A percentile compares a stretch with the other conserved stretches of the same genome.
phyloP scores from a whole-genome alignment of 2,888 invertebrate species.

The Beris chalybata region DNA sequence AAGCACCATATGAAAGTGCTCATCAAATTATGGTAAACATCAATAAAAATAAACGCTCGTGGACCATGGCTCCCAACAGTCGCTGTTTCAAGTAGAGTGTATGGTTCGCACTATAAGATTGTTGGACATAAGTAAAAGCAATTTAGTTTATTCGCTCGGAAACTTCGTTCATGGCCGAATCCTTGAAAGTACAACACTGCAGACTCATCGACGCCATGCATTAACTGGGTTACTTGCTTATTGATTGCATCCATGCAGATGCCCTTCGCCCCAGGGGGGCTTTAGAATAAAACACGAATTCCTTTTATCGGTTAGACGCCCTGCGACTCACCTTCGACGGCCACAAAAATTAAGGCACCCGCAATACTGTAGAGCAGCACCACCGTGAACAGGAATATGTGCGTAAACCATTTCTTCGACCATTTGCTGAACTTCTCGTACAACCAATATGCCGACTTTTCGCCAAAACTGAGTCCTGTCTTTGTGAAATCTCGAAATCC shows the following conservation, averaged over 20 bases:
- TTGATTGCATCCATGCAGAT: no score
- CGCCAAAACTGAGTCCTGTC: slow-evolving; percentile 80
- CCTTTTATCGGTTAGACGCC: no score
- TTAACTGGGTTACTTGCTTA: no score
- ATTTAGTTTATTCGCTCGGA: no score
- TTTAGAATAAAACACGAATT: no score
- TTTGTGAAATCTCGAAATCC: slow-evolving; percentile 81
- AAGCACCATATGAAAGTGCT: no score
- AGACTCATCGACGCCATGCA: no score
- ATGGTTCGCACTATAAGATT: background rate
- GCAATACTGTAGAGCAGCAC: slow-evolving; percentile 77
- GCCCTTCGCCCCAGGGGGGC: no score
- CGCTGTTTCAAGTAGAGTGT: background rate
- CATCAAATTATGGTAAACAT: background rate
- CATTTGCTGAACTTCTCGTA: slow-evolving; percentile 75
- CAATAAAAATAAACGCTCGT: background rate
- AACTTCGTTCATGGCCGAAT: no score
- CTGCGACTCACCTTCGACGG: slow-evolving; percentile 70
- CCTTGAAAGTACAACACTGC: no score
- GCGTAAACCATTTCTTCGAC: slow-evolving; percentile 86
- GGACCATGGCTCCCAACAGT: slow-evolving; percentile 14
- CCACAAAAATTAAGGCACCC: slow-evolving; percentile 78
- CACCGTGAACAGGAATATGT: slow-evolving; percentile 79
- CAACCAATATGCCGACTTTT: slow-evolving; percentile 78
- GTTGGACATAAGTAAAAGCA: background rate